Percentiles rank a stretch among this genome's conserved stretches.
Conservation (phyloP, 2,888 invertebrate genomes). For the Luffia ferchaultella region DNA sequence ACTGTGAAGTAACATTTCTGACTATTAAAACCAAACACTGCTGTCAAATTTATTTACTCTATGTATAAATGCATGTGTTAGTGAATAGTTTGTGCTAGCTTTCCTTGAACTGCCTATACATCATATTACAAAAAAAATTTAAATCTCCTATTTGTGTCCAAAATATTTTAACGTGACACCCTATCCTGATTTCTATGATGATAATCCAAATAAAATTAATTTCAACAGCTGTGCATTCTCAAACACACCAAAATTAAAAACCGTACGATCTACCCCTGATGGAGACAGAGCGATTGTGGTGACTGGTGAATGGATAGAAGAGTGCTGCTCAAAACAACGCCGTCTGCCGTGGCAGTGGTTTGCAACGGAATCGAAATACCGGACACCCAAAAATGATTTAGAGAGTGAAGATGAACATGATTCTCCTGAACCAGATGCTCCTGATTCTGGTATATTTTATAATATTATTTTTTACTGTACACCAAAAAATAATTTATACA, state of each 20-base stretch:
- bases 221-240: conserved; percentile 84
- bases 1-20: too few relatives aligned
- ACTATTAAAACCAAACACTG: too few relatives aligned
- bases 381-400: background rate
- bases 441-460: background rate
- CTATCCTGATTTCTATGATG: too few relatives aligned
- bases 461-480: background rate
- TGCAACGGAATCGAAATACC: conserved; percentile 59
- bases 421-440: background rate
- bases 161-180: too few relatives aligned
- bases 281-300: conserved; percentile 64
- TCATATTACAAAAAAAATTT: too few relatives aligned
- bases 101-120: too few relatives aligned
- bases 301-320: conserved; percentile 77
- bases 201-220: background rate
- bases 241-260: conserved; percentile 87
- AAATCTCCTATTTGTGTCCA: too few relatives aligned
- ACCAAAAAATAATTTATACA: too few relatives aligned
- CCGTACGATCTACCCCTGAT: conserved; percentile 69
- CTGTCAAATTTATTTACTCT: too few relatives aligned
- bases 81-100: too few relatives aligned
- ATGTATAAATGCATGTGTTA: too few relatives aligned
- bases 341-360: conserved; percentile 72
- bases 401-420: background rate
- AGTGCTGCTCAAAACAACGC: conserved; percentile 67